Evolutionary conservation across 2,797 vertebrate species (phyloP), one percentile per base, ranked within the genome.

Genomic region (Poliocrania exsul): DNA sequence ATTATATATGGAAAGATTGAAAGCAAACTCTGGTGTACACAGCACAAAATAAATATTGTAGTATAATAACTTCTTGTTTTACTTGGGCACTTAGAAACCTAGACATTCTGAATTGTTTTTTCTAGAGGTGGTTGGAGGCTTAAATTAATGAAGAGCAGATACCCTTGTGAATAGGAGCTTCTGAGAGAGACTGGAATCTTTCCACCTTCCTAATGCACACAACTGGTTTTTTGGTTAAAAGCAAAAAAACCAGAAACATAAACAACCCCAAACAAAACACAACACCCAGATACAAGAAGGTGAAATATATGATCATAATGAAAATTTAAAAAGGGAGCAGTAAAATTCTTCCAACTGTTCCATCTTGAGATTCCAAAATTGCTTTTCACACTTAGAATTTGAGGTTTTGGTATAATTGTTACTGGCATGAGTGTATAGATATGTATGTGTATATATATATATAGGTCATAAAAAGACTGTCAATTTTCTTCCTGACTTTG

Each of bases 391-490:
- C 28, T 69, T 86, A 50, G 3, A 86, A 23, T 90, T 86, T 95
- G 79, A 90, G 89, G 79, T 57, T 94, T 86, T 71, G 35, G 42
- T 81, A 31, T 86, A 92, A 92, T 44, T 86, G 46, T 16, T 92
- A 42, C 1, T 79, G 70, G 46, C 40, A 13, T 81, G 10, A 29
- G 4, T 57, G 9, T 33, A 21, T 31, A 11, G 57, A 4, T 35
- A 2, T 51, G 6, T 54, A 42, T 62, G 10, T 57, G 10, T 29
- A 8, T 10, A 20, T 29, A 29, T 33, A 18, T 40, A 38, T 40
- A 40, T 40, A 15, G 74, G 86, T 88, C 51, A 40, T 40, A 28
- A 7, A 38, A 80, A 82, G 57, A 35, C 64, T 62, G 46, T 38
- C n/a, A 40, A 2, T 92, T 92, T 86, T 83, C 46, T 65, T 78